A percentile compares a stretch with the other conserved stretches of the same genome.
These are phyloP conservation scores for Lasioglossum vierecki DNA, from an alignment of 2,888 invertebrate genomes.

Conservation along the genomic window DNA sequence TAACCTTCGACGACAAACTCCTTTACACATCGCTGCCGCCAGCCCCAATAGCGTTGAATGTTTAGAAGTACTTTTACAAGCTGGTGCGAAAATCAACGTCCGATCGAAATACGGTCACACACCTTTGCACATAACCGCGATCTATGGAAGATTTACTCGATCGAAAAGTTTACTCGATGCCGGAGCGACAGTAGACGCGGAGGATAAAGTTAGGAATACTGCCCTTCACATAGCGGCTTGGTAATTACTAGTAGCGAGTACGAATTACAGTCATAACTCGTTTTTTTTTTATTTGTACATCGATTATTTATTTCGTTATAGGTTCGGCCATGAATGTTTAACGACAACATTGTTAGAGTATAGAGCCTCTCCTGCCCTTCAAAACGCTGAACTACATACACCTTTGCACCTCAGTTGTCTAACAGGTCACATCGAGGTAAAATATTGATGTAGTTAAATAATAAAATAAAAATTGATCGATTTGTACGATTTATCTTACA, in stretches of 20 bases:
- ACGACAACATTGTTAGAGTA: slow-evolving; percentile 76
- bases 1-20: slow-evolving; percentile 86
- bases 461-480: no score
- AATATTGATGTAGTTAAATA: neutral
- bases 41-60: slow-evolving; percentile 87
- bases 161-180: slow-evolving; percentile 87
- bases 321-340: slow-evolving; percentile 82
- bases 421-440: slow-evolving; percentile 86
- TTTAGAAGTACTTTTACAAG: slow-evolving; percentile 85
- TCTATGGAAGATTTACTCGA: slow-evolving; percentile 87
- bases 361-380: slow-evolving; percentile 76
- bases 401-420: slow-evolving; percentile 87
- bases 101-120: slow-evolving; percentile 87
- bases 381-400: slow-evolving; percentile 84
- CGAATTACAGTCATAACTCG: neutral
- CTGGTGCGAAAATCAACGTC: slow-evolving; percentile 85
- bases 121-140: slow-evolving; percentile 88
- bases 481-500: neutral
- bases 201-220: slow-evolving; percentile 87
- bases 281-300: neutral
- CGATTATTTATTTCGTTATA: slow-evolving; percentile 54
- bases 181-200: slow-evolving; percentile 85
- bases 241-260: slow-evolving; percentile 77
- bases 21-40: slow-evolving; percentile 87
- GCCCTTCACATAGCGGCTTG: slow-evolving; percentile 88